Evolutionary conservation across 2,113 vertebrate genomes (phyloP).

Genomic region (Epinephelus cyanopodus): DNA sequence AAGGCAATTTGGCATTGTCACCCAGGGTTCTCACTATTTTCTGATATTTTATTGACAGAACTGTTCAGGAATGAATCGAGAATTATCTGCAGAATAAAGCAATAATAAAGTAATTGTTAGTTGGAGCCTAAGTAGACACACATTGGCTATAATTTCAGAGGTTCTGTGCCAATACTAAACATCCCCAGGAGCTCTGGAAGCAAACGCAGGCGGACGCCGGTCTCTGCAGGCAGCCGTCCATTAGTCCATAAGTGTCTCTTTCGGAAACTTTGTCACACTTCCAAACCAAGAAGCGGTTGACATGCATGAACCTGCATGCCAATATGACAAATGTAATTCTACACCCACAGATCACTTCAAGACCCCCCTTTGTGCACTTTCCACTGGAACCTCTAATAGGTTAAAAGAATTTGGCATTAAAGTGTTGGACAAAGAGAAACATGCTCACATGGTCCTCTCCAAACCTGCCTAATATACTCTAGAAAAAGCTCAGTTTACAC

Average conservation of each 20-base stretch:
- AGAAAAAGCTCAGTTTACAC: background rate
- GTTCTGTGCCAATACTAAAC: background rate
- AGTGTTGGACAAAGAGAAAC: background rate
- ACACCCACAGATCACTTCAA: background rate
- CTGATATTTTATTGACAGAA: background rate
- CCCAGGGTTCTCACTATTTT: background rate
- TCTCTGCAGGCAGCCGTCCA: background rate
- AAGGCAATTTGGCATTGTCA: background rate
- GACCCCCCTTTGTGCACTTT: background rate
- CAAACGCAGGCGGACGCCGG: background rate
- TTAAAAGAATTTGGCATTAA: conserved; percentile 30
- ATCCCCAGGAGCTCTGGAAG: background rate
- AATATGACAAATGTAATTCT: conserved; percentile 25
- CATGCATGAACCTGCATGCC: conserved; percentile 2
- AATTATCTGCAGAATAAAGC: background rate
- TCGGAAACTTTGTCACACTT: conserved; percentile 9
- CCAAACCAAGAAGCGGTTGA: conserved; percentile 14
- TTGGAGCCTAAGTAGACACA: background rate
- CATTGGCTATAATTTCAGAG: background rate
- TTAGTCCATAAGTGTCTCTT: conserved; percentile 16
- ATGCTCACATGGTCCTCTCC: background rate
- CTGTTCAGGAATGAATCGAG: too few relatives aligned
- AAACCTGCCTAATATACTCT: background rate
- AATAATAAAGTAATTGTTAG: background rate
- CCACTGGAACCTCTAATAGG: conserved; percentile 3